phyloP scores from a whole-genome alignment of 2,888 invertebrate species.

The Microplitis deprimator region DNA sequence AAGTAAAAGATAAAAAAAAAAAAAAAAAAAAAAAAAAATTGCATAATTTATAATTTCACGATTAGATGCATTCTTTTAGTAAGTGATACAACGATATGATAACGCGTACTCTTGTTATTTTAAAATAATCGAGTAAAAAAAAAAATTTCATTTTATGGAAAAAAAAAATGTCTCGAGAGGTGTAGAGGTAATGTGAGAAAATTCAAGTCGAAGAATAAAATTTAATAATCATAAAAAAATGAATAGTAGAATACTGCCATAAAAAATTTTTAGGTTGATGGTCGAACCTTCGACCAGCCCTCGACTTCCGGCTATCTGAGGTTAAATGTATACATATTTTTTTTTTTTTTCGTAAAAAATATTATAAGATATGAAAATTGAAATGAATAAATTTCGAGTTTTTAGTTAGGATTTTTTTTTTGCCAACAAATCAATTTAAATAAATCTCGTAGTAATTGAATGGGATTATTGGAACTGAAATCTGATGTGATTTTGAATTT shows the following conservation, averaged over 20 bases:
- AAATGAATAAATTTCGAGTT: neutral
- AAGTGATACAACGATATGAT: neutral
- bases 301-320: neutral
- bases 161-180: neutral
- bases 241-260: neutral
- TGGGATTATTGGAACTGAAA: too few species aligned
- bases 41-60: slow-evolving; percentile 10
- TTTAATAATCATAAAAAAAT: neutral
- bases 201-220: neutral
- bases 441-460: neutral
- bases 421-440: neutral
- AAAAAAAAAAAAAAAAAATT: neutral
- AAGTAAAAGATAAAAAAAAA: too few species aligned
- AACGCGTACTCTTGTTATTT: neutral
- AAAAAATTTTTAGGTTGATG: neutral
- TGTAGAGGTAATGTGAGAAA: neutral
- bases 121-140: neutral
- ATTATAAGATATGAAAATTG: neutral
- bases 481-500: too few species aligned
- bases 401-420: neutral
- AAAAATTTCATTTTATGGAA: neutral
- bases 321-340: neutral
- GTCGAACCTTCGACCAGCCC: neutral
- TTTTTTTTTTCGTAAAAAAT: neutral
- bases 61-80: slow-evolving; percentile 2